These are phyloP conservation scores for Anneissia japonica DNA, from an alignment of 35 echinoderm and acorn worm species.

Conservation along the genomic window DNA sequence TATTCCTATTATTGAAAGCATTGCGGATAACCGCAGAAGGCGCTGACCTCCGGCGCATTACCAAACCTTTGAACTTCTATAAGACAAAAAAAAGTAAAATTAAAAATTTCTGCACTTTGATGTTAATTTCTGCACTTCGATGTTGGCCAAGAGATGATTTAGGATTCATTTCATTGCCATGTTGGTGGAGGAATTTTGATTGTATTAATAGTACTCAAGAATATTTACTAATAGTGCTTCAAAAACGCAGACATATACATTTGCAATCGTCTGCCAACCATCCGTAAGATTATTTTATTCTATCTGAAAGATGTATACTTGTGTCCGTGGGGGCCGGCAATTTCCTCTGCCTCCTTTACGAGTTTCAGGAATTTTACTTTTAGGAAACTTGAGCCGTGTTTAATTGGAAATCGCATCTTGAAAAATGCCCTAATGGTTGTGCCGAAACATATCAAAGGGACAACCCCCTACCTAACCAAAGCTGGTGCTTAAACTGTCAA, in stretches of 20 bases:
- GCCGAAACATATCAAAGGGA: not conserved
- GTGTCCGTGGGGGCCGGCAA: not conserved
- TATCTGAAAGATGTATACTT: not conserved
- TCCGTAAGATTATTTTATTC: not conserved
- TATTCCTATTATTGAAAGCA: constrained; percentile 27
- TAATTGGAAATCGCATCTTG: not conserved
- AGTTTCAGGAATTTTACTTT: not conserved
- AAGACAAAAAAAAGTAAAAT: constrained; percentile 6
- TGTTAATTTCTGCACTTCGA: no score
- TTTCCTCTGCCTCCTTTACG: not conserved
- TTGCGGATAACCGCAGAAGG: constrained; percentile 44
- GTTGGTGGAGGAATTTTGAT: no score
- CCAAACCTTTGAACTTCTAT: constrained; percentile 56
- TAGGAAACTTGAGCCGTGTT: not conserved
- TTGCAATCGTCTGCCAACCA: not conserved
- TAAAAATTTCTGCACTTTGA: no score
- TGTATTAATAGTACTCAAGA: no score
- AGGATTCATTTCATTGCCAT: no score
- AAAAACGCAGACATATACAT: not conserved
- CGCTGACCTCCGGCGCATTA: constrained; percentile 43
- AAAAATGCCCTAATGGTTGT: not conserved
- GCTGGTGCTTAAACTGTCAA: no score
- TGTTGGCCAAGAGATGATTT: no score
- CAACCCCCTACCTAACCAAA: not conserved
- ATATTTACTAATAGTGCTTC: no score